Conservation (phyloP, 2,888 invertebrate genomes). For the Ochropleura leucogaster region DNA sequence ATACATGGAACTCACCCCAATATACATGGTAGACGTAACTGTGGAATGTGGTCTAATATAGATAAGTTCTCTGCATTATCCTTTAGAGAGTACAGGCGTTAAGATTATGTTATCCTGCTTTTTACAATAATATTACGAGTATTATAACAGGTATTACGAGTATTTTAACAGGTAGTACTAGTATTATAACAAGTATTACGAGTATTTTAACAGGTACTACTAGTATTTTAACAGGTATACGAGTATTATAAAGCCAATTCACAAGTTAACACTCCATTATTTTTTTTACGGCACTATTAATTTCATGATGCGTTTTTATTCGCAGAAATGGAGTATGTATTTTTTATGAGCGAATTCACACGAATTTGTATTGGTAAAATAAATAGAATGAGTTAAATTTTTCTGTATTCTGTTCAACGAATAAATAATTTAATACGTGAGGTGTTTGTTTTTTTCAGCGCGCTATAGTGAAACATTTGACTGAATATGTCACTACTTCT, state of each 20-base stretch:
- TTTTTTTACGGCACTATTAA: constrained; percentile 40
- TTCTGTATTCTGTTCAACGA: background rate
- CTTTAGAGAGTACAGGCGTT: too few relatives aligned
- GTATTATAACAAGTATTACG: constrained; percentile 18
- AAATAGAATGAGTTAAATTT: constrained; percentile 26
- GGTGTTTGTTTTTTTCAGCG: background rate
- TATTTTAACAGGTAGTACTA: too few relatives aligned
- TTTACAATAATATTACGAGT: too few relatives aligned
- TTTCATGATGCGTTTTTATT: constrained; percentile 49
- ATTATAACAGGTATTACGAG: too few relatives aligned
- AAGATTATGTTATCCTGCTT: too few relatives aligned
- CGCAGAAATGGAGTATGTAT: constrained; percentile 24
- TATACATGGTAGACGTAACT: too few relatives aligned
- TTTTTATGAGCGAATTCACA: constrained; percentile 26
- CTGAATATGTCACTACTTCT: background rate
- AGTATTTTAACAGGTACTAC: background rate
- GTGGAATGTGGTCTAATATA: too few relatives aligned
- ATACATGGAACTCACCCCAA: too few relatives aligned
- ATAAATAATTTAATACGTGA: constrained; percentile 17
- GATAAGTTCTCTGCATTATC: too few relatives aligned
- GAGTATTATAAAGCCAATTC: constrained; percentile 43
- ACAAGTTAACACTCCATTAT: constrained; percentile 27
- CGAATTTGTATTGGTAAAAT: background rate
- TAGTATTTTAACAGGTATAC: background rate
- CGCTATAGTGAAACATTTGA: background rate